Percentiles rank a stretch among this genome's conserved stretches.
Conservation (phyloP, 2,113 vertebrate genomes). For the Boulengeromyrus knoepffleri region DNA sequence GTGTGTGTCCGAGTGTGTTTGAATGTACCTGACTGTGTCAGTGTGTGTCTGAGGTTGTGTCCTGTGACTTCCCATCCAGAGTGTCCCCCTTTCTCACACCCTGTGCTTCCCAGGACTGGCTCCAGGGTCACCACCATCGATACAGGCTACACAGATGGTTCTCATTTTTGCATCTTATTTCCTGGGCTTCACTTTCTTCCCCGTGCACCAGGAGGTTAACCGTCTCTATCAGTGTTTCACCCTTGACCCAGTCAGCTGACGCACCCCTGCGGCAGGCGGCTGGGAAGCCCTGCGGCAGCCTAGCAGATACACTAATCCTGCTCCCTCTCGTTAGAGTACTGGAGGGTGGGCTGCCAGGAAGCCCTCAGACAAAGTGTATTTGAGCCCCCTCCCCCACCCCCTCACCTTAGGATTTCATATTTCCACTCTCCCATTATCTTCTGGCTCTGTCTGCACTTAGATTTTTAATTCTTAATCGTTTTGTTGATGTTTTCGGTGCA, state of each 20-base stretch:
- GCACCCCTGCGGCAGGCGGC: background rate
- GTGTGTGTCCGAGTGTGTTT: background rate
- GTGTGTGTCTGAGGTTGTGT: background rate
- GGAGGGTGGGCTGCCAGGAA: background rate
- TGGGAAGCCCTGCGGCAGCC: background rate
- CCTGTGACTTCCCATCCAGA: background rate
- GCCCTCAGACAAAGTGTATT: background rate
- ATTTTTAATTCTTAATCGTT: constrained; percentile 2
- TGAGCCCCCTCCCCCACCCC: background rate
- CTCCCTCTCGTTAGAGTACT: background rate
- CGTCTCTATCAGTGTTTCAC: background rate
- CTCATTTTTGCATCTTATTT: background rate
- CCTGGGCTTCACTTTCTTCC: background rate
- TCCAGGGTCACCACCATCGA: background rate
- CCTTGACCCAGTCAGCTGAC: background rate
- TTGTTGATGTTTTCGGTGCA: background rate
- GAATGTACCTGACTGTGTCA: background rate
- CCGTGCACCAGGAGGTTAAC: background rate
- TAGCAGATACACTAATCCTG: background rate
- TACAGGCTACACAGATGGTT: background rate
- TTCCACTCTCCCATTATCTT: background rate
- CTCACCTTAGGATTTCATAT: background rate
- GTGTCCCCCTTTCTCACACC: background rate
- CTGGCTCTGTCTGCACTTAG: background rate
- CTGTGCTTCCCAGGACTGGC: background rate